Conservation (phyloP, 2,113 vertebrate genomes). For the Pampusana beccarii region DNA sequence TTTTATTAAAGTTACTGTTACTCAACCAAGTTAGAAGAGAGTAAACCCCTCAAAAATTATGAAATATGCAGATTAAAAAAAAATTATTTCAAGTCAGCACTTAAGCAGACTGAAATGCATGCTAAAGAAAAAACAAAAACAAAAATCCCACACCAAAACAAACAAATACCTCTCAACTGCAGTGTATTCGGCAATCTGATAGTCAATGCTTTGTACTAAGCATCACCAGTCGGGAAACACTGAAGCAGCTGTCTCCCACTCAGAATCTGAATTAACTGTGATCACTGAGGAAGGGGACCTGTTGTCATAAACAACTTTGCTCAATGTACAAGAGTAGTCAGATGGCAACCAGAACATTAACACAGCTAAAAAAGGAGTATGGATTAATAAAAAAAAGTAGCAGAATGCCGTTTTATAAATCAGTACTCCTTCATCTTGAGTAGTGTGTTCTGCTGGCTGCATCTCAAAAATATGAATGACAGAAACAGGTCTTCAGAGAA, state of each 20-base stretch:
- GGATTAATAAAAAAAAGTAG: not conserved
- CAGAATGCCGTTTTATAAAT: not conserved
- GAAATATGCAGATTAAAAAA: not conserved
- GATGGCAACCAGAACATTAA: not conserved
- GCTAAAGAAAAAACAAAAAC: not conserved
- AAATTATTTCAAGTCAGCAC: not conserved
- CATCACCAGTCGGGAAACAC: not conserved
- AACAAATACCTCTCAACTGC: no score
- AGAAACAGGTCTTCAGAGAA: not conserved
- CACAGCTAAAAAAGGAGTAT: not conserved
- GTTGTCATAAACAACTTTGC: not conserved
- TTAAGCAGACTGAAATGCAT: not conserved
- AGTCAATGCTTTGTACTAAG: not conserved
- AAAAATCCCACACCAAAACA: no score
- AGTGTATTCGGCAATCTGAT: not conserved
- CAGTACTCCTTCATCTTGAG: not conserved
- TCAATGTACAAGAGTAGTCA: not conserved
- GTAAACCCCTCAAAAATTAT: accelerated
- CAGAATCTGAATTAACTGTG: not conserved
- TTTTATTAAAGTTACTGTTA: not conserved
- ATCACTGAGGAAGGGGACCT: not conserved
- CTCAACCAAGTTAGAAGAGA: not conserved
- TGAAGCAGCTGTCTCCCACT: not conserved
- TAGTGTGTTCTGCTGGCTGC: not conserved
- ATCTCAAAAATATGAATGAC: not conserved